These are phyloP conservation scores for Dicrurus megarhynchus DNA, from an alignment of 2,113 vertebrate species.

Conservation along the genomic window DNA sequence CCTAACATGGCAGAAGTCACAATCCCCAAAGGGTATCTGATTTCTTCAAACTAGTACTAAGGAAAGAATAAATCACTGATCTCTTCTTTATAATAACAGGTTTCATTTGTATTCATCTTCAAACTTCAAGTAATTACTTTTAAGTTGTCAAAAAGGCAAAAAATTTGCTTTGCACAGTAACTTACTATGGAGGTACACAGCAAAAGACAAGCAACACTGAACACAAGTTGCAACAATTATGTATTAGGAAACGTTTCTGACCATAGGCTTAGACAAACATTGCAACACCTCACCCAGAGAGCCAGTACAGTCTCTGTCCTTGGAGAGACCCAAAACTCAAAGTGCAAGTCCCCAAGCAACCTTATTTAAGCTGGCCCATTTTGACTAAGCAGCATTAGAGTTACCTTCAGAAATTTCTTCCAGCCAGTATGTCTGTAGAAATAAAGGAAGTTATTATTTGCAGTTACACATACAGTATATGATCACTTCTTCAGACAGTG, in stretches of 20 bases:
- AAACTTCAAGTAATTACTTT: background rate
- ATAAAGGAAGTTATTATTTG: background rate
- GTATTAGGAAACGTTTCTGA: background rate
- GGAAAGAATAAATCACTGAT: background rate
- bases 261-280: background rate
- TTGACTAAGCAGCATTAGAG: background rate
- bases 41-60: background rate
- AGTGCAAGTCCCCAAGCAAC: background rate
- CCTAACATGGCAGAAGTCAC: rapidly evolving
- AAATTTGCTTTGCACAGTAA: background rate
- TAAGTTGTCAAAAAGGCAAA: background rate
- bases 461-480: background rate
- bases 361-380: background rate
- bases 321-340: background rate
- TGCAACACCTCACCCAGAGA: background rate
- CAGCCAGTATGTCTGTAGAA: background rate
- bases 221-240: background rate
- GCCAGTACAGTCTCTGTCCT: background rate
- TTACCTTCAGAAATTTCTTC: background rate
- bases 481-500: background rate
- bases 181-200: background rate
- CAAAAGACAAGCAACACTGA: background rate
- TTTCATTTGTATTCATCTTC: background rate
- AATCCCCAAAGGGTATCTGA: background rate
- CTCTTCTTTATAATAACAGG: background rate